Conservation (phyloP, 2,113 vertebrate species). For the Hippocampus guttulatus region DNA sequence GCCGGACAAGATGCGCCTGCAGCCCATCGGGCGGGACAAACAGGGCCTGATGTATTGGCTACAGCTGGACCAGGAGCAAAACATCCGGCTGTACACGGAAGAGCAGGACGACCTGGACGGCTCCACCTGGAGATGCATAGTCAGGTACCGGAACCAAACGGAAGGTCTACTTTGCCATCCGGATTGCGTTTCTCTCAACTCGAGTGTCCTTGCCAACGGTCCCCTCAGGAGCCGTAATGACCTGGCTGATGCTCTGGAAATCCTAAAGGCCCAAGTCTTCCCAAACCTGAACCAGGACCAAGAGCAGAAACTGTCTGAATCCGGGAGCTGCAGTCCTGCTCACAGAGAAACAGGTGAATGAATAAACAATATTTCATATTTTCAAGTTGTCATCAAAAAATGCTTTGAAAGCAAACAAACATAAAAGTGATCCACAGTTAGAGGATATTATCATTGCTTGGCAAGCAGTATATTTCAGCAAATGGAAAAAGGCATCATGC, state of each 20-base stretch:
- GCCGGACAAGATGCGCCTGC: slow-evolving; percentile 90
- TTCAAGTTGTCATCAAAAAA: background rate
- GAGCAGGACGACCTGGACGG: slow-evolving; percentile 96
- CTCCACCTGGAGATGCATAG: slow-evolving; percentile 93
- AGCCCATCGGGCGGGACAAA: slow-evolving; percentile 88
- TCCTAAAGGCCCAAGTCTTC: slow-evolving; percentile 89
- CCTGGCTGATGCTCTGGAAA: slow-evolving; percentile 88
- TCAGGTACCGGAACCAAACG: slow-evolving; percentile 75
- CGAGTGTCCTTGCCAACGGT: background rate
- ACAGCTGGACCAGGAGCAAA: slow-evolving; percentile 93
- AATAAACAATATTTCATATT: background rate
- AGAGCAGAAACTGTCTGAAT: slow-evolving; percentile 63
- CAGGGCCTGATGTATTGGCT: slow-evolving; percentile 96
- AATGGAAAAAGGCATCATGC: too few relatives aligned
- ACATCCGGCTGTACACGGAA: slow-evolving; percentile 93
- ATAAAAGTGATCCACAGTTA: too few relatives aligned
- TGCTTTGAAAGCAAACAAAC: background rate
- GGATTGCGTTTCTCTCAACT: background rate
- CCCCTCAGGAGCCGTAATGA: slow-evolving; percentile 85
- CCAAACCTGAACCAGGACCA: slow-evolving; percentile 53
- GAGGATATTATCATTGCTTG: too few relatives aligned
- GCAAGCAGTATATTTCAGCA: too few relatives aligned
- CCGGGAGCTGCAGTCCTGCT: slow-evolving; percentile 71
- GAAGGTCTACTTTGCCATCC: background rate
- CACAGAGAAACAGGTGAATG: slow-evolving; percentile 55